Evolutionary conservation across 2,113 vertebrate species (phyloP).

Genomic region (Jaculus jaculus): DNA sequence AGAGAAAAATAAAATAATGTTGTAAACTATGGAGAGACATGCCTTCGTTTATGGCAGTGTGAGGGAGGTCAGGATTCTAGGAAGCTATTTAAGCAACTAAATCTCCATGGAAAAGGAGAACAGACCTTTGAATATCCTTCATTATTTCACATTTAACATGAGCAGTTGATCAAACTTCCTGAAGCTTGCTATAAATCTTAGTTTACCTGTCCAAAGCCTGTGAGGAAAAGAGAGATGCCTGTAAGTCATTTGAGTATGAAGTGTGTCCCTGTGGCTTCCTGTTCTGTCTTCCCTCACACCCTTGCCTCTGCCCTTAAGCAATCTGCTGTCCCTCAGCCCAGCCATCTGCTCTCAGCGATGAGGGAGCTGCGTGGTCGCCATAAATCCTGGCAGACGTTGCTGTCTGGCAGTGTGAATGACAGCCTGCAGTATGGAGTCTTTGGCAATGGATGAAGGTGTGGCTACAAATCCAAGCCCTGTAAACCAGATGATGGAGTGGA

Average conservation of each 20-base stretch:
- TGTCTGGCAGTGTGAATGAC: slow-evolving; percentile 84
- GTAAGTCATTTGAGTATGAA: slow-evolving; percentile 40
- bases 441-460: slow-evolving; percentile 83
- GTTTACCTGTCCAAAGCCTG: neutral
- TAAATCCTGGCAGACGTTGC: slow-evolving; percentile 82
- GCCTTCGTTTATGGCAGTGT: neutral
- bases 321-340: slow-evolving; percentile 84
- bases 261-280: slow-evolving; percentile 8
- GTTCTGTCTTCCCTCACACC: slow-evolving; percentile 64
- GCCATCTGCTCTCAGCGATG: slow-evolving; percentile 85
- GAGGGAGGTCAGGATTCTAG: neutral
- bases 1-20: neutral
- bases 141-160: neutral
- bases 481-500: slow-evolving; percentile 72
- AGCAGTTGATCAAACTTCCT: neutral
- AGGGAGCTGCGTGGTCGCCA: slow-evolving; percentile 81
- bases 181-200: neutral
- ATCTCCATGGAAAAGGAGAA: neutral
- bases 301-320: slow-evolving; percentile 83
- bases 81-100: neutral
- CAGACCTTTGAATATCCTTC: neutral
- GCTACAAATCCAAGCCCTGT: slow-evolving; percentile 82
- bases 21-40: neutral
- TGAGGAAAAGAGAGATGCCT: neutral
- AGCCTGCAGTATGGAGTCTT: slow-evolving; percentile 80